Conservation (phyloP, 1,140 invertebrate genomes). For the Eriosoma lanigerum region DNA sequence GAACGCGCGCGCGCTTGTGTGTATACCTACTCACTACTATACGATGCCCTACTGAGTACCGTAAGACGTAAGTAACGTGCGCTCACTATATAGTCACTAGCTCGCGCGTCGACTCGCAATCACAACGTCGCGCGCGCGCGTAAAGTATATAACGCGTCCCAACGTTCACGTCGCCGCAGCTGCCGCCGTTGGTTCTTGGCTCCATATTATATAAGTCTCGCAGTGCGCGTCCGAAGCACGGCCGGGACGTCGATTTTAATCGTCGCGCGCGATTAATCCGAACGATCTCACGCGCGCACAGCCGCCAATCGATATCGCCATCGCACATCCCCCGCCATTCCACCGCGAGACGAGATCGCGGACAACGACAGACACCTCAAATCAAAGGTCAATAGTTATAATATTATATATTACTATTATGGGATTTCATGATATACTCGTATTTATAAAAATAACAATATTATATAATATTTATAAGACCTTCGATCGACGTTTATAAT, state of each 20-base stretch:
- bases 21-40: neutral
- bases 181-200: conserved; percentile 10
- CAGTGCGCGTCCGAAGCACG: neutral
- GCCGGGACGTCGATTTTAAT: neutral
- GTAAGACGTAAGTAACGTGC: no score
- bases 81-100: neutral
- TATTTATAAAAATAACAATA: no score
- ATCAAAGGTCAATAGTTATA: no score
- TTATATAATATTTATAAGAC: no score
- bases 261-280: neutral
- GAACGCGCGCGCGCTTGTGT: neutral
- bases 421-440: no score
- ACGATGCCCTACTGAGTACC: no score
- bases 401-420: no score
- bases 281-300: neutral
- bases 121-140: neutral
- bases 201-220: neutral
- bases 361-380: no score
- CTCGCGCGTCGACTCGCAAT: neutral
- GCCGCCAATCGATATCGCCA: neutral
- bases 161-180: neutral
- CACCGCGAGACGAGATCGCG: no score
- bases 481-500: no score
- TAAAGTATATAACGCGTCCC: neutral
- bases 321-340: no score